phyloP scores from a whole-genome alignment of 2,888 invertebrate species.

The Lamellibrachia columna region DNA sequence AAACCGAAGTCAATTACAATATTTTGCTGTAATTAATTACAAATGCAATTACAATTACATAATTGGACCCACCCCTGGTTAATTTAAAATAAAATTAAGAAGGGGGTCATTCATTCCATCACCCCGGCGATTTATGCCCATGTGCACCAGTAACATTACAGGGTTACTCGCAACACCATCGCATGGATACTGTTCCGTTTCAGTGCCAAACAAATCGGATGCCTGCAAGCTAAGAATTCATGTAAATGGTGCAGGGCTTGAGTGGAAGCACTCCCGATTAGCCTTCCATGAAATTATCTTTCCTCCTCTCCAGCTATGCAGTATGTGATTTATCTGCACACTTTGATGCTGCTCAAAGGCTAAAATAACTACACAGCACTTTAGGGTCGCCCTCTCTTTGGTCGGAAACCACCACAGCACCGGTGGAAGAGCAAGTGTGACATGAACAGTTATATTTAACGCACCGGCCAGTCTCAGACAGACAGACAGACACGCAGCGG shows the following conservation, averaged over 20 bases:
- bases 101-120: neutral
- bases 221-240: neutral
- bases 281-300: neutral
- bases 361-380: constrained; percentile 16
- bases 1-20: no score
- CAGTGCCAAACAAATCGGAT: constrained; percentile 1
- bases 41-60: no score
- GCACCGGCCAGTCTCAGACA: neutral
- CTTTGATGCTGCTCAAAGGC: constrained; percentile 10
- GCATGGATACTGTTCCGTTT: neutral
- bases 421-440: neutral
- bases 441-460: neutral
- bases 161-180: neutral
- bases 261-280: neutral
- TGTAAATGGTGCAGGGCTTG: neutral
- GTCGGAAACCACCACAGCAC: neutral
- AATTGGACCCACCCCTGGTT: no score
- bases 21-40: no score
- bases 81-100: neutral
- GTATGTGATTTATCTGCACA: neutral
- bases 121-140: neutral
- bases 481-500: neutral
- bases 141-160: neutral
- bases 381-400: neutral
- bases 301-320: neutral